Evolutionary conservation across 2,888 invertebrate species (phyloP).

Genomic region (Drosophila gaucha): DNA sequence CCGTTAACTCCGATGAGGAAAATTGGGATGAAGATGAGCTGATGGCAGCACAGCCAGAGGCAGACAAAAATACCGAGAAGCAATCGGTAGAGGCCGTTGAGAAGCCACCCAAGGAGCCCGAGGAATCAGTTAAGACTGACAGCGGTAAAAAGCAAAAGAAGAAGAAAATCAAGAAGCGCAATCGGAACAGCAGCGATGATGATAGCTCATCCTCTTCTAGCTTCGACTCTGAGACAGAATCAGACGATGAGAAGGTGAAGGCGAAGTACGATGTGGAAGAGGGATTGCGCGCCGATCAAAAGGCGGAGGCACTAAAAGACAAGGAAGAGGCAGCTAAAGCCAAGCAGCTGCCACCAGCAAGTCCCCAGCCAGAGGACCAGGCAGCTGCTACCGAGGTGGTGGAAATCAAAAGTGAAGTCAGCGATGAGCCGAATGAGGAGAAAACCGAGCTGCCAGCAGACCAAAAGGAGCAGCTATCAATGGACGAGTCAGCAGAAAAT

Average conservation of each 20-base stretch:
- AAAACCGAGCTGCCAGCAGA: constrained; percentile 1
- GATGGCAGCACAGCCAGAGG: constrained; percentile 65
- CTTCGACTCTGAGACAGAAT: constrained; percentile 71
- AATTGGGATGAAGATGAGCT: constrained; percentile 79
- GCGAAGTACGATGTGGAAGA: constrained; percentile 78
- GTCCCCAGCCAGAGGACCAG: constrained; percentile 62
- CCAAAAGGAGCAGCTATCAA: constrained; percentile 75
- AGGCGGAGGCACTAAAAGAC: constrained; percentile 55
- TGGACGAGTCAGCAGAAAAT: constrained; percentile 38
- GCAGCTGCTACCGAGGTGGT: constrained; percentile 33
- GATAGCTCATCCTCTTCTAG: constrained; percentile 78
- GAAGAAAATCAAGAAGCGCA: constrained; percentile 70
- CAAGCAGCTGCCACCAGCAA: constrained; percentile 26
- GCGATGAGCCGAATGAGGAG: constrained; percentile 12
- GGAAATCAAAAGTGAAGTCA: constrained; percentile 40
- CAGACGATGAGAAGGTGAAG: constrained; percentile 84
- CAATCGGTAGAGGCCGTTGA: constrained; percentile 11
- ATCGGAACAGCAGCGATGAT: constrained; percentile 73
- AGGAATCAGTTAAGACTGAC: constrained; percentile 25
- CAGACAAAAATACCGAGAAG: constrained; percentile 24
- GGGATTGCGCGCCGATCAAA: constrained; percentile 66
- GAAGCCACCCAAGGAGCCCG: constrained; percentile 30
- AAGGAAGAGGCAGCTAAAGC: constrained; percentile 33
- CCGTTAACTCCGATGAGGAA: constrained; percentile 76
- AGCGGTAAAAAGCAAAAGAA: constrained; percentile 39